Percentiles rank a stretch among this genome's conserved stretches.
These are phyloP conservation scores for Tragelaphus buxtoni DNA, from an alignment of 2,113 vertebrate genomes.

Conservation along the genomic window DNA sequence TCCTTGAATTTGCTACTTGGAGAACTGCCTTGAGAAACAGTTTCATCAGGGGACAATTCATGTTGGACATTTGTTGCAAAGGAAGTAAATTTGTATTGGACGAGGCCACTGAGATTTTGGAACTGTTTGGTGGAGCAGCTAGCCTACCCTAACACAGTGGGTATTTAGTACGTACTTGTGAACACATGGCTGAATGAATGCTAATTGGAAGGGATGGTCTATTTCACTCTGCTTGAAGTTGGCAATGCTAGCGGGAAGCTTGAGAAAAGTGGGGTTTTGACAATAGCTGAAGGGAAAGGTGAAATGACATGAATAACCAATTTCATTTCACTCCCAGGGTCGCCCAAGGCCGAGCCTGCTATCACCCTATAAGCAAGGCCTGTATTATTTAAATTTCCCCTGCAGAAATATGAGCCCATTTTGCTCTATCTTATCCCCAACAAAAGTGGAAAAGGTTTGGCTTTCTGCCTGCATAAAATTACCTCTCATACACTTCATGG, in stretches of 20 bases:
- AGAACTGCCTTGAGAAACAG: neutral
- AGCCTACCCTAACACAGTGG: too few species aligned
- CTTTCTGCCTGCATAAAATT: neutral
- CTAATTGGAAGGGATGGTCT: neutral
- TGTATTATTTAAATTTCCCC: neutral
- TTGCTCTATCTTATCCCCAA: neutral
- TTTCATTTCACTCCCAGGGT: neutral
- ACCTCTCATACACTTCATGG: neutral
- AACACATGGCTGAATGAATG: neutral
- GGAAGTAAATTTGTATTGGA: neutral
- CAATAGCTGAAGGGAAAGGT: neutral
- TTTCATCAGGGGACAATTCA: neutral
- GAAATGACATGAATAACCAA: neutral
- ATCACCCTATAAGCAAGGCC: neutral
- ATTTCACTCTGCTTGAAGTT: neutral
- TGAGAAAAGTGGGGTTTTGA: neutral
- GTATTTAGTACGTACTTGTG: neutral
- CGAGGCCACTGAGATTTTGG: neutral
- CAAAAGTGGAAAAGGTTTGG: conserved; percentile 1
- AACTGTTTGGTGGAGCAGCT: neutral
- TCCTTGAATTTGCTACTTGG: neutral
- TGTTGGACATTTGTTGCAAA: neutral
- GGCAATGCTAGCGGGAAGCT: neutral
- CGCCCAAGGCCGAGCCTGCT: neutral
- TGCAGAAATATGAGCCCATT: neutral